These are phyloP conservation scores for Drosophila seclusa DNA, from an alignment of 2,888 invertebrate genomes.

Conservation along the genomic window DNA sequence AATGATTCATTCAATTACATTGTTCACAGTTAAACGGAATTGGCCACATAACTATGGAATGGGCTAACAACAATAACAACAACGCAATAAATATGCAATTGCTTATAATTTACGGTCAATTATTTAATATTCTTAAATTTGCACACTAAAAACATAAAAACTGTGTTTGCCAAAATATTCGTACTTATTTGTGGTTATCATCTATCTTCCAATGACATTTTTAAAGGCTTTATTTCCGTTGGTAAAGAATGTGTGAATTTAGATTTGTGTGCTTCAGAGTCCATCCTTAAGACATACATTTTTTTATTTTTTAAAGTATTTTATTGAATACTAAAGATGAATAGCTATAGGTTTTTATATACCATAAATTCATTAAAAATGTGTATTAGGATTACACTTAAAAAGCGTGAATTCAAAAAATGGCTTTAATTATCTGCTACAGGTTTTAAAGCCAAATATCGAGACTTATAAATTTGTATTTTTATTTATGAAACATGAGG, in stretches of 20 bases:
- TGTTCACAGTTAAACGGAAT: slow-evolving; percentile 63
- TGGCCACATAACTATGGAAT: slow-evolving; percentile 57
- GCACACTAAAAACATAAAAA: slow-evolving; percentile 49
- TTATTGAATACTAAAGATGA: not conserved
- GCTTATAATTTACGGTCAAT: slow-evolving; percentile 65
- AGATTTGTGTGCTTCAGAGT: not conserved
- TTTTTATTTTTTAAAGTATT: not conserved
- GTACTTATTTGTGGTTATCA: slow-evolving; percentile 1
- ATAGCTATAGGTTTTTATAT: not conserved
- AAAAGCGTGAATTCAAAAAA: not conserved
- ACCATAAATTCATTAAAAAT: not conserved
- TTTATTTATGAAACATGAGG: too few relatives aligned
- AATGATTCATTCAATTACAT: slow-evolving; percentile 75
- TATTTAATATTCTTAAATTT: slow-evolving; percentile 53
- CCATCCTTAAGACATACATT: not conserved
- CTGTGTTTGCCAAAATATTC: not conserved
- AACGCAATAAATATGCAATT: slow-evolving; percentile 56
- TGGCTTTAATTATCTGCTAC: too few relatives aligned
- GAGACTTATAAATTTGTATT: too few relatives aligned
- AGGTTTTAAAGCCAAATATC: too few relatives aligned
- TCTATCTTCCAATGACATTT: slow-evolving; percentile 17
- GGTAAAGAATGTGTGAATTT: not conserved
- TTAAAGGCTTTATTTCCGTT: slow-evolving; percentile 2
- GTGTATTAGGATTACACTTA: not conserved
- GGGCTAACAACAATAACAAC: slow-evolving; percentile 37